Conservation (phyloP, 2,888 invertebrate genomes). For the Heliconius charithonia region DNA sequence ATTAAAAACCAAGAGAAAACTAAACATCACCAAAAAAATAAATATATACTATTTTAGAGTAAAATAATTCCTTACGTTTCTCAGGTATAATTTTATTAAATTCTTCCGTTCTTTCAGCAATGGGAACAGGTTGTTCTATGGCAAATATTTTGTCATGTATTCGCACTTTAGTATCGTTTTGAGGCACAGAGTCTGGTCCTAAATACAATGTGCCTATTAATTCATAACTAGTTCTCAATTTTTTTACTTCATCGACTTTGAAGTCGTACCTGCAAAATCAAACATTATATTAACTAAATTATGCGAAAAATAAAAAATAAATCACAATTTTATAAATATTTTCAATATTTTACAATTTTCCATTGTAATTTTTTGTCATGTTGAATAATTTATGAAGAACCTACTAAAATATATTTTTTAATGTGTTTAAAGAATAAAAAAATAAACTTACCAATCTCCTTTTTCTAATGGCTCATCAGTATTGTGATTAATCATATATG, state of each 20-base stretch:
- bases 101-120: constrained; percentile 72
- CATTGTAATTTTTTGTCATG: too few relatives aligned
- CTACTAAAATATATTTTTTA: too few relatives aligned
- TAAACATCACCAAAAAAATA: background rate
- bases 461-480: constrained; percentile 86
- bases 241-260: constrained; percentile 76
- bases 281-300: background rate
- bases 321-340: too few relatives aligned
- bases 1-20: background rate
- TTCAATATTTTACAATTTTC: too few relatives aligned
- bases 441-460: constrained; percentile 86
- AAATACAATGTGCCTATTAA: constrained; percentile 85
- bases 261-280: constrained; percentile 80
- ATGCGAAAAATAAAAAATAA: too few relatives aligned
- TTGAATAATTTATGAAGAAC: too few relatives aligned
- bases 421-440: too few relatives aligned
- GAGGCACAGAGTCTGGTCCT: constrained; percentile 79
- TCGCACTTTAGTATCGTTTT: constrained; percentile 84
- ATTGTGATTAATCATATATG: constrained; percentile 90
- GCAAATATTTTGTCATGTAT: constrained; percentile 86
- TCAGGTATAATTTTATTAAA: constrained; percentile 69
- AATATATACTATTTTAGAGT: constrained; percentile 10
- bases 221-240: constrained; percentile 65
- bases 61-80: constrained; percentile 60
- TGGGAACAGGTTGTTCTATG: constrained; percentile 83